Evolutionary conservation across 2,888 invertebrate genomes (phyloP).

Genomic region (Xestia ashworthii): DNA sequence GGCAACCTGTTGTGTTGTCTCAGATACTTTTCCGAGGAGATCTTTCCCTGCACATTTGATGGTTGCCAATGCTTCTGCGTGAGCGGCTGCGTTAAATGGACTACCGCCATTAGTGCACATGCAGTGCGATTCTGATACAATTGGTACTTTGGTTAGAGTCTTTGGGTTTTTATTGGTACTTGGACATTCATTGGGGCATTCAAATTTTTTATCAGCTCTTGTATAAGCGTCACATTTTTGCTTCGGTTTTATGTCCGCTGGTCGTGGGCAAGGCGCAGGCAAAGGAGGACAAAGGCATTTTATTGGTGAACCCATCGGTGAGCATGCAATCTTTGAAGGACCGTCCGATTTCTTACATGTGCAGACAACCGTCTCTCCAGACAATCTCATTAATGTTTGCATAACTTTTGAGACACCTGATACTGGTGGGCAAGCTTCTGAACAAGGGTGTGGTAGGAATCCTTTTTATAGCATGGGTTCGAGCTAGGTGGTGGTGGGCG

Average conservation of each 20-base stretch:
- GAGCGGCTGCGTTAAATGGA: neutral
- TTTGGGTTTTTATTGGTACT: neutral
- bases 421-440: neutral
- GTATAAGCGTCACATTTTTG: neutral
- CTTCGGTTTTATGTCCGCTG: neutral
- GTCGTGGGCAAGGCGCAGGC: neutral
- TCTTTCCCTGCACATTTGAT: slow-evolving; percentile 76
- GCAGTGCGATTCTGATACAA: slow-evolving; percentile 3
- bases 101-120: neutral
- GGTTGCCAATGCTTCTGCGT: slow-evolving; percentile 67
- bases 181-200: slow-evolving; percentile 18
- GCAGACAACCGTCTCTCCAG: slow-evolving; percentile 10
- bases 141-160: neutral
- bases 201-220: slow-evolving; percentile 15
- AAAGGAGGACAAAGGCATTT: neutral
- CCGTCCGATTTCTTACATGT: neutral
- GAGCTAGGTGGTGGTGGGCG: neutral
- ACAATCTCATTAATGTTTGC: neutral
- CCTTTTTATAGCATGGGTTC: slow-evolving; percentile 23
- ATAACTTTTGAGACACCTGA: neutral
- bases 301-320: neutral
- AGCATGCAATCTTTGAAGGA: neutral
- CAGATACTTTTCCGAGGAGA: slow-evolving; percentile 73
- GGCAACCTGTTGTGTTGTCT: slow-evolving; percentile 75
- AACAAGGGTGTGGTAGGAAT: neutral